These are phyloP conservation scores for Hedychridium roseum DNA, from an alignment of 2,888 invertebrate genomes.

Conservation along the genomic window DNA sequence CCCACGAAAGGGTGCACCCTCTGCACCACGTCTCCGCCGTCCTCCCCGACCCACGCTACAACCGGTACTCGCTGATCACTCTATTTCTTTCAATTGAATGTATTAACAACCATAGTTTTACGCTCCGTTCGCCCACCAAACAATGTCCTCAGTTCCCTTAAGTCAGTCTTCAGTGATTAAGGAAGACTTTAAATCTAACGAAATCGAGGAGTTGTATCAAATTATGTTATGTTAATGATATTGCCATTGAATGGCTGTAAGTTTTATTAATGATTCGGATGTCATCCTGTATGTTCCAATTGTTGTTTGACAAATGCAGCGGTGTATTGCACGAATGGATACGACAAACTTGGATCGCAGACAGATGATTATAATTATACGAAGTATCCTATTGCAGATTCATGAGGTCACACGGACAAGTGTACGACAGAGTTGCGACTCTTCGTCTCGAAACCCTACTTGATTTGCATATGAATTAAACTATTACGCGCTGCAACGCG, in stretches of 20 bases:
- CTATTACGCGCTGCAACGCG: constrained; percentile 50
- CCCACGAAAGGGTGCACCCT: constrained; percentile 57
- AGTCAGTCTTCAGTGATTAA: too few species aligned
- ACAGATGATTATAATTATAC: constrained; percentile 56
- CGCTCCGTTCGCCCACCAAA: too few species aligned
- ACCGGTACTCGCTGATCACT: constrained; percentile 51
- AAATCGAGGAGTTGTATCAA: too few species aligned
- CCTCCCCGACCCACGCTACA: constrained; percentile 10
- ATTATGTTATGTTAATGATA: too few species aligned
- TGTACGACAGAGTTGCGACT: constrained; percentile 32
- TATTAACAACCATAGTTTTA: too few species aligned
- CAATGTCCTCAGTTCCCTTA: too few species aligned
- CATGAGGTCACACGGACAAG: constrained; percentile 51
- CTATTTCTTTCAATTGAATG: constrained; percentile 62
- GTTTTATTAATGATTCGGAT: too few species aligned
- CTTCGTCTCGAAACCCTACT: constrained; percentile 30
- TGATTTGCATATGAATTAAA: constrained; percentile 60
- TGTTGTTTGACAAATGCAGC: too few species aligned
- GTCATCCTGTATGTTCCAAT: too few species aligned
- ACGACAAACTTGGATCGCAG: constrained; percentile 56
- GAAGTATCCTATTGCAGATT: constrained; percentile 59
- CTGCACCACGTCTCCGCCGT: constrained; percentile 33
- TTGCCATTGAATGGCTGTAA: too few species aligned
- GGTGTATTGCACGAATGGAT: too few species aligned
- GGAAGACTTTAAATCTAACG: too few species aligned